phyloP scores from a whole-genome alignment of 2,888 invertebrate genomes.

The Pristionchus arcanus region DNA sequence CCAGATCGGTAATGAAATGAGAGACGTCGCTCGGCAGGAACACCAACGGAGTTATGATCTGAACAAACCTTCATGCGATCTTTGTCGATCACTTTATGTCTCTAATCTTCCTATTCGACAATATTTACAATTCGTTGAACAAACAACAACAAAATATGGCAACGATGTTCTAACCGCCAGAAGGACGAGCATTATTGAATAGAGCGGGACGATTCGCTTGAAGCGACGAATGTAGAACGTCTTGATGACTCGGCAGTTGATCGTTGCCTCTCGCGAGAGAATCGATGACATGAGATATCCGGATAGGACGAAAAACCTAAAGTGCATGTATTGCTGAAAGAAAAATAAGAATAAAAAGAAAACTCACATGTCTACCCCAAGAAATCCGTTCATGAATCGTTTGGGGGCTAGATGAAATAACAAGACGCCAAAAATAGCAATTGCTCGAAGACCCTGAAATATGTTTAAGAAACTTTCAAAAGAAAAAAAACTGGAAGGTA shows the following conservation, averaged over 20 bases:
- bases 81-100: too few species aligned
- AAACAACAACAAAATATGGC: background rate
- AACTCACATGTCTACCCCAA: slow-evolving; percentile 60
- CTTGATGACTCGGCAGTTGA: background rate
- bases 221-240: slow-evolving; percentile 16
- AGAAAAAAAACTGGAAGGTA: background rate
- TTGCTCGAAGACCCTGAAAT: slow-evolving; percentile 57
- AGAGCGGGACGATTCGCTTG: slow-evolving; percentile 27
- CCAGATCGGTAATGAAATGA: slow-evolving; percentile 43
- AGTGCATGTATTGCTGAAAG: background rate
- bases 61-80: too few species aligned
- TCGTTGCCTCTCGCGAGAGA: slow-evolving; percentile 29
- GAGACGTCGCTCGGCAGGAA: slow-evolving; percentile 41
- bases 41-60: slow-evolving; percentile 28
- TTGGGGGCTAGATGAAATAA: slow-evolving; percentile 57
- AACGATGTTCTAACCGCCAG: background rate
- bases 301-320: slow-evolving; percentile 60
- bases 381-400: slow-evolving; percentile 59
- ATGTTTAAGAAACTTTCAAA: background rate
- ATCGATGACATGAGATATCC: slow-evolving; percentile 60
- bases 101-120: too few species aligned
- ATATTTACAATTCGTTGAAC: too few species aligned
- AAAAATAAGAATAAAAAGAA: too few species aligned
- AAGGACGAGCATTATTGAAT: background rate
- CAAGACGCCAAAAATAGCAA: slow-evolving; percentile 59